Conservation (phyloP, 2,113 vertebrate species). For the Trematomus loennbergii region DNA sequence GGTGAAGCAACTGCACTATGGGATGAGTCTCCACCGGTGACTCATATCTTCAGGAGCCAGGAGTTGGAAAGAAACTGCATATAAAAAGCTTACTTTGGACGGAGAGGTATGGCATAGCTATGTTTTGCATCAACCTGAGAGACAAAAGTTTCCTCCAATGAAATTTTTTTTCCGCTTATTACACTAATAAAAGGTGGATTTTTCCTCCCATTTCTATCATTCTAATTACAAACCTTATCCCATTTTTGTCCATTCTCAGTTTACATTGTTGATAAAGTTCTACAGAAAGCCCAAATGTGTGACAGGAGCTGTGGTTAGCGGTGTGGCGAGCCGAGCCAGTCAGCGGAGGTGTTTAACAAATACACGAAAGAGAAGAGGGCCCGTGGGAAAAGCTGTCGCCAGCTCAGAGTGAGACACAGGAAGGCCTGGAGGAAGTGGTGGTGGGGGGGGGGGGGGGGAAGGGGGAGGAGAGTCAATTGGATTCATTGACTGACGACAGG, state of each 20-base stretch:
- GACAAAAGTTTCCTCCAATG: neutral
- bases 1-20: conserved; percentile 43
- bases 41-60: conserved; percentile 52
- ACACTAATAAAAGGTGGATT: neutral
- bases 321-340: conserved; percentile 23
- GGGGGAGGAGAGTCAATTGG: conserved; percentile 22
- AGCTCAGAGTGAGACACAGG: conserved; percentile 39
- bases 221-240: neutral
- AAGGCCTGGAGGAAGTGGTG: neutral
- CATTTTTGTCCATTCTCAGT: neutral
- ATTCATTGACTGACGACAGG: conserved; percentile 35
- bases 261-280: conserved; percentile 27
- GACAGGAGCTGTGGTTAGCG: conserved; percentile 50
- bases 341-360: conserved; percentile 68
- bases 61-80: conserved; percentile 37
- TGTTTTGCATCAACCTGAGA: neutral
- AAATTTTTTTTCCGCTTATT: no score
- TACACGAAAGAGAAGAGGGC: conserved; percentile 57
- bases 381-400: conserved; percentile 46
- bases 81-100: neutral
- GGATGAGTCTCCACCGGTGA: conserved; percentile 42
- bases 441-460: neutral
- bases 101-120: neutral
- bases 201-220: neutral
- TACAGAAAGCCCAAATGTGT: neutral